A percentile compares a stretch with the other conserved stretches of the same genome.
Conservation (phyloP, 2,113 vertebrate species). For the Caranx ignobilis region DNA sequence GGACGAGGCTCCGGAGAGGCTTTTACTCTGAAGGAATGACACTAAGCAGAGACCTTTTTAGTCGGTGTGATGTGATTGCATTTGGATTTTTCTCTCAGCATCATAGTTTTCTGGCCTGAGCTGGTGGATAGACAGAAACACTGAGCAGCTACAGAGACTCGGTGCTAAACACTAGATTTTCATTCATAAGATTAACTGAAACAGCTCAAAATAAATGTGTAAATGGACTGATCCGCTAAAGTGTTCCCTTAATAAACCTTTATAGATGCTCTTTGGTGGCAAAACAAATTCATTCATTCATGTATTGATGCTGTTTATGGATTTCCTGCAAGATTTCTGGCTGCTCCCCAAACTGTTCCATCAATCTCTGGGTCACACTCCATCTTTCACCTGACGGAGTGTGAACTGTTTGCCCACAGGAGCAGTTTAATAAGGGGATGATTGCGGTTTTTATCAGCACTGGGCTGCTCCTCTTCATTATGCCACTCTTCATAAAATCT, state of each 20-base stretch:
- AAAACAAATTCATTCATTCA: conserved; percentile 24
- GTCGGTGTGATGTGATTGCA: too few relatives aligned
- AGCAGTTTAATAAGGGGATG: conserved; percentile 20
- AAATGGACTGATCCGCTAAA: background rate
- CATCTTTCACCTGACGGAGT: conserved; percentile 32
- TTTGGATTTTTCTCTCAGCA: too few relatives aligned
- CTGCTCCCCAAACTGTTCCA: conserved; percentile 16
- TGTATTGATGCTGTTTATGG: conserved; percentile 4
- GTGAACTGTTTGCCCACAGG: conserved; percentile 31
- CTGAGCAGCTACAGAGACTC: too few relatives aligned
- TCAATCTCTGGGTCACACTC: conserved; percentile 22
- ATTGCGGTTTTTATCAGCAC: conserved; percentile 22
- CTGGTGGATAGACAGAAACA: too few relatives aligned
- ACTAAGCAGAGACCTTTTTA: background rate
- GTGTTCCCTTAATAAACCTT: too few relatives aligned
- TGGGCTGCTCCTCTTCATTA: conserved; percentile 17
- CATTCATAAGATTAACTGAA: background rate
- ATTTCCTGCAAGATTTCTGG: background rate
- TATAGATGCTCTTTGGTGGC: background rate
- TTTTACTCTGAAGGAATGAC: conserved; percentile 11
- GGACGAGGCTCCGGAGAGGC: conserved; percentile 40
- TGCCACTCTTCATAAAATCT: conserved; percentile 33
- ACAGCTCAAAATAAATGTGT: background rate
- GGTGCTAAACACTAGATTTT: background rate
- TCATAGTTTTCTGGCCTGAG: too few relatives aligned